phyloP scores from a whole-genome alignment of 35 echinoderm and acorn worm species.

The Stichopus chloronotus region DNA sequence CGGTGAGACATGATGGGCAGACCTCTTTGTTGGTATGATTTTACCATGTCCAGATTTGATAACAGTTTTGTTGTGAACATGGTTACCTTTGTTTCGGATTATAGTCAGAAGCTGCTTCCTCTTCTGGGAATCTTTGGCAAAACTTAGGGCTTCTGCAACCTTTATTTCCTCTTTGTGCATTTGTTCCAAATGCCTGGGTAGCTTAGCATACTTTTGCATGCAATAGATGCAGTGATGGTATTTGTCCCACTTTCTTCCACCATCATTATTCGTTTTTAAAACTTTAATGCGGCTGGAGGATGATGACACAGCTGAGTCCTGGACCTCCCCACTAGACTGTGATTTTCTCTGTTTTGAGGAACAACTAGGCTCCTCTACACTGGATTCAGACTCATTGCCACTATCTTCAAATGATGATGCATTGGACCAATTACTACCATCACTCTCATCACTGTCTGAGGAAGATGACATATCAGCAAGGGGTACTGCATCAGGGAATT shows the following conservation, averaged over 20 bases:
- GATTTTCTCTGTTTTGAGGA: no score
- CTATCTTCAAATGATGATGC: no score
- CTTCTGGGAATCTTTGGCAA: constrained; percentile 32
- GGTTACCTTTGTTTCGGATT: constrained; percentile 67
- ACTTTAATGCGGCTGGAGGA: no score
- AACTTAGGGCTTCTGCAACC: constrained; percentile 34
- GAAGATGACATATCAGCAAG: no score
- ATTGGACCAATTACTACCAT: no score
- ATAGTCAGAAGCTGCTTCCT: constrained; percentile 41
- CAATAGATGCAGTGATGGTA: constrained; percentile 63
- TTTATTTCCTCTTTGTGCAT: constrained; percentile 57
- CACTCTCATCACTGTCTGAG: no score
- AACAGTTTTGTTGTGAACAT: constrained; percentile 65
- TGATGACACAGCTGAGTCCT: no score
- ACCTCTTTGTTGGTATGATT: constrained; percentile 69
- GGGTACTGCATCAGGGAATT: no score
- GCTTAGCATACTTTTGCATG: constrained; percentile 7
- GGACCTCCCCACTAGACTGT: no score
- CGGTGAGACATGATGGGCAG: constrained; percentile 59
- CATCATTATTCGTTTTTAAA: neutral
- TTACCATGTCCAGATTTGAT: constrained; percentile 43
- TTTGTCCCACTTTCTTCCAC: constrained; percentile 70
- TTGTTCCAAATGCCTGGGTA: constrained; percentile 54
- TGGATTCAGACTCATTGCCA: no score
- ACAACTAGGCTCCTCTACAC: no score